Evolutionary conservation across 2,113 vertebrate genomes (phyloP).

Genomic region (Taurulus bubalis): DNA sequence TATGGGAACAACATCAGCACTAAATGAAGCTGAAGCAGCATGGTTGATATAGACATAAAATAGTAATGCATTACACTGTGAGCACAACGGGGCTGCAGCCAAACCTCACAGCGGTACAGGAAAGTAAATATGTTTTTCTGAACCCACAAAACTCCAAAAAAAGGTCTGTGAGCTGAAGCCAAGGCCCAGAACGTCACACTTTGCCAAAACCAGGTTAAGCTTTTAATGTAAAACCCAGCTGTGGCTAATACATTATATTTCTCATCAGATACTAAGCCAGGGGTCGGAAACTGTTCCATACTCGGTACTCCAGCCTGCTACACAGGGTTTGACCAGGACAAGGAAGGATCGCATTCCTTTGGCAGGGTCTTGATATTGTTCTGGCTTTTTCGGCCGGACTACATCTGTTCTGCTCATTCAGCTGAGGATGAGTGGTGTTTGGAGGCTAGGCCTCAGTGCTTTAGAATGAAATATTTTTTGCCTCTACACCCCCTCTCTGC

Average conservation of each 20-base stretch:
- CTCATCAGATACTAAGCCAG: neutral
- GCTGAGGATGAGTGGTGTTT: constrained; percentile 32
- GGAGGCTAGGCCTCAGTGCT: constrained; percentile 10
- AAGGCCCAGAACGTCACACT: neutral
- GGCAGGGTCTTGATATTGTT: constrained; percentile 2
- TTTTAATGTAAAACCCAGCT: neutral
- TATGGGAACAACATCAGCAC: constrained; percentile 34
- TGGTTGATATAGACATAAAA: constrained; percentile 1
- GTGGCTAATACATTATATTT: neutral
- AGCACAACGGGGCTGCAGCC: neutral
- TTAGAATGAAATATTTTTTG: constrained; percentile 41
- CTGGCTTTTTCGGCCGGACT: constrained; percentile 11
- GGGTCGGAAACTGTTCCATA: neutral
- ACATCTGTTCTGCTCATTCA: constrained; percentile 43
- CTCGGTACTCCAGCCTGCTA: neutral
- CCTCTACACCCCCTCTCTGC: neutral
- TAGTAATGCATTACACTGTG: constrained; percentile 9
- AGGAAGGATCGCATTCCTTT: constrained; percentile 15
- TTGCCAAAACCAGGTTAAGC: neutral
- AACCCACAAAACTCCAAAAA: neutral
- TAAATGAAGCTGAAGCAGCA: constrained; percentile 29
- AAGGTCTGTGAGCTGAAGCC: neutral
- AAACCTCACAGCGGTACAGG: neutral
- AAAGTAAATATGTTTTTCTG: neutral
- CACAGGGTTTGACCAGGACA: neutral